These are phyloP conservation scores for Nymphalis c-album DNA, from an alignment of 2,888 invertebrate species.

Conservation along the genomic window DNA sequence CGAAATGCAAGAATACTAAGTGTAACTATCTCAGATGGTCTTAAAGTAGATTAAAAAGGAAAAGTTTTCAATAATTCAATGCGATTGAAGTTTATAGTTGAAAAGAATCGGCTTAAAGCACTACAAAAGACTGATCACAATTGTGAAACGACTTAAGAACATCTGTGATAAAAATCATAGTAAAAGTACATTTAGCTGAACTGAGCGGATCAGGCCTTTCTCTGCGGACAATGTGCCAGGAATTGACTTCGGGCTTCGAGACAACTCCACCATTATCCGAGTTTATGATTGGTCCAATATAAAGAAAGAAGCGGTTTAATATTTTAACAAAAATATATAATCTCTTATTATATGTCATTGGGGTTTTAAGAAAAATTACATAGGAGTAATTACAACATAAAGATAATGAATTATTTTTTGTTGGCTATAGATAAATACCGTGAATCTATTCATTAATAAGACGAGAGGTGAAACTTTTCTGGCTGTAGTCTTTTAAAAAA, in stretches of 20 bases:
- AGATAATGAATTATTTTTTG: too few relatives aligned
- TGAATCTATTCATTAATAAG: too few relatives aligned
- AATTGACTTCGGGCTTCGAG: constrained; percentile 75
- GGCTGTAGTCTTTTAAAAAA: too few relatives aligned
- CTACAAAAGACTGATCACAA: constrained; percentile 26
- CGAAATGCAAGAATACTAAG: too few relatives aligned
- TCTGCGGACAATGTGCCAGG: constrained; percentile 62
- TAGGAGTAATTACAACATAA: too few relatives aligned
- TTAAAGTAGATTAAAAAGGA: background rate
- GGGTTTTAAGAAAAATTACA: too few relatives aligned
- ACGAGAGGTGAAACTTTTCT: too few relatives aligned
- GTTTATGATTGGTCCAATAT: constrained; percentile 38
- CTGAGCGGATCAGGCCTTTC: constrained; percentile 39
- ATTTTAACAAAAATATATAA: too few relatives aligned
- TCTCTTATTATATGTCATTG: too few relatives aligned
- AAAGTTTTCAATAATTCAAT: constrained; percentile 4
- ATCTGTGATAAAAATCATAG: constrained; percentile 32
- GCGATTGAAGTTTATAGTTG: constrained; percentile 9
- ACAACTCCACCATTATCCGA: constrained; percentile 67
- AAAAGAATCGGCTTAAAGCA: constrained; percentile 20
- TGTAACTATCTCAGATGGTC: background rate
- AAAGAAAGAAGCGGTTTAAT: background rate
- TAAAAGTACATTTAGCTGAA: constrained; percentile 29
- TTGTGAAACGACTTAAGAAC: constrained; percentile 17
- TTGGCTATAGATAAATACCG: too few relatives aligned